A percentile compares a stretch with the other conserved stretches of the same genome.
Evolutionary conservation across 2,888 invertebrate genomes (phyloP).

Genomic region (Galerucella nymphaeae): DNA sequence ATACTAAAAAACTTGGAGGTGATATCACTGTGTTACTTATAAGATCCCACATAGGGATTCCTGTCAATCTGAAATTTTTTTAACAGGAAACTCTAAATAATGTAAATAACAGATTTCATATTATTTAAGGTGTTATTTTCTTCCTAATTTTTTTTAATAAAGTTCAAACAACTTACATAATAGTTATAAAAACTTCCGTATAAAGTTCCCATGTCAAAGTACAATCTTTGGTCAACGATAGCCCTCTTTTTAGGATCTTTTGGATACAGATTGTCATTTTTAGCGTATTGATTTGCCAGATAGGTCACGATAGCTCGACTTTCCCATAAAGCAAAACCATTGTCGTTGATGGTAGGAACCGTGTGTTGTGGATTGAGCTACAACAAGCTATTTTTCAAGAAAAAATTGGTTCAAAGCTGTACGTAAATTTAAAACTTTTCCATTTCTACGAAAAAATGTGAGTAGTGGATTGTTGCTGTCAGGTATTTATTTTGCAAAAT

Average conservation of each 20-base stretch:
- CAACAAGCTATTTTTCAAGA: constrained; percentile 46
- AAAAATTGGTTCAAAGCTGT: neutral
- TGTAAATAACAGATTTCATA: too few relatives aligned
- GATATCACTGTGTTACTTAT: too few relatives aligned
- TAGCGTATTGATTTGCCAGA: constrained; percentile 83
- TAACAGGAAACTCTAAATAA: too few relatives aligned
- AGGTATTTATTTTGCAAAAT: too few relatives aligned
- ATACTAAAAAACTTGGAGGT: too few relatives aligned
- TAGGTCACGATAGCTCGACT: constrained; percentile 87
- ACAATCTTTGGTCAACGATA: constrained; percentile 80
- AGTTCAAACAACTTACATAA: constrained; percentile 70
- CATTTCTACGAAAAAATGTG: too few relatives aligned
- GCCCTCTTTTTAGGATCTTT: constrained; percentile 82
- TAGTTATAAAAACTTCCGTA: constrained; percentile 77
- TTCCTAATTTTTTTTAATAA: too few relatives aligned
- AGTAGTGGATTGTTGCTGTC: too few relatives aligned
- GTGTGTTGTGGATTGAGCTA: constrained; percentile 88
- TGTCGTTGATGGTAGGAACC: constrained; percentile 85
- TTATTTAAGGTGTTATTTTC: too few relatives aligned
- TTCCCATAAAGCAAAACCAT: constrained; percentile 84
- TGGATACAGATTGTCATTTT: constrained; percentile 80
- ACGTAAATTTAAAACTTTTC: too few relatives aligned
- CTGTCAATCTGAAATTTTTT: too few relatives aligned
- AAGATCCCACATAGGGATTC: too few relatives aligned
- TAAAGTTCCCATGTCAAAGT: constrained; percentile 83